Evolutionary conservation across 2,113 vertebrate species (phyloP).

Genomic region (Etia nguti): DNA sequence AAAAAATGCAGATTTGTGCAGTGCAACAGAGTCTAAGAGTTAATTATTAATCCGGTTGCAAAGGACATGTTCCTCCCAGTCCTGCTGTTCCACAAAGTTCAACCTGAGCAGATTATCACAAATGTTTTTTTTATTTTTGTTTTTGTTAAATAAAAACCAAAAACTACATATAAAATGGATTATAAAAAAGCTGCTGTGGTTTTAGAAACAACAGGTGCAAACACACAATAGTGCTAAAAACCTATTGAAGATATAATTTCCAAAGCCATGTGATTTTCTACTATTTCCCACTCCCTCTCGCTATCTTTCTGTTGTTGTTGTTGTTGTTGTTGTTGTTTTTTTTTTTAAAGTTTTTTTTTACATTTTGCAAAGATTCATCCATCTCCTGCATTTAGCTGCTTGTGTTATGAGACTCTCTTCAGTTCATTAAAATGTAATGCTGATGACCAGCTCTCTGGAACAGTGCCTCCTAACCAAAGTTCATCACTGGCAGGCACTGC

Average conservation of each 20-base stretch:
- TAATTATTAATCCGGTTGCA: constrained; percentile 40
- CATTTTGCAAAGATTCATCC: constrained; percentile 9
- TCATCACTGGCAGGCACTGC: constrained; percentile 71
- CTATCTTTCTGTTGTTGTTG: neutral
- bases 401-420: constrained; percentile 71
- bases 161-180: neutral
- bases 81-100: neutral
- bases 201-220: constrained; percentile 17
- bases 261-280: neutral
- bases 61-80: neutral
- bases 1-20: neutral
- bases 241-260: constrained; percentile 23
- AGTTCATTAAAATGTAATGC: constrained; percentile 84
- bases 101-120: neutral
- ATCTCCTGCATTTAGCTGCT: constrained; percentile 43
- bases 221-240: neutral
- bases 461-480: constrained; percentile 84
- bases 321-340: too few relatives aligned
- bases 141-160: neutral
- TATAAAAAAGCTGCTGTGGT: neutral
- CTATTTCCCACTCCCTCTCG: constrained; percentile 32
- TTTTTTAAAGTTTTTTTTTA: constrained; percentile 57
- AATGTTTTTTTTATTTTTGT: neutral
- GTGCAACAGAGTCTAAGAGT: neutral
- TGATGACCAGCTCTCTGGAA: constrained; percentile 78